These are phyloP conservation scores for Drosophila crucigera DNA, from an alignment of 2,888 invertebrate genomes.

Conservation along the genomic window DNA sequence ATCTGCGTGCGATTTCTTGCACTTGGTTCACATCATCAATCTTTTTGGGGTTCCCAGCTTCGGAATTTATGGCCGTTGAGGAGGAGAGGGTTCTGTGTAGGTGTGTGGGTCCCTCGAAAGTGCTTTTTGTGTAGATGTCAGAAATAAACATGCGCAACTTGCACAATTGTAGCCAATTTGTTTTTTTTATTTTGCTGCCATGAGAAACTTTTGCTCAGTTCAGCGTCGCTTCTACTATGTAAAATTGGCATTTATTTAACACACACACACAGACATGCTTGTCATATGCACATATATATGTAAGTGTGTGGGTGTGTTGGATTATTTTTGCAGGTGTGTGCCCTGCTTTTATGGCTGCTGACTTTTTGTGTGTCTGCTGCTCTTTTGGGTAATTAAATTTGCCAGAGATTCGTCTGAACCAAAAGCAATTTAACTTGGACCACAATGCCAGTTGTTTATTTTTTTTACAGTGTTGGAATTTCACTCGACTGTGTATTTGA, in stretches of 20 bases:
- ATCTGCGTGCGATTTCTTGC: constrained; percentile 67
- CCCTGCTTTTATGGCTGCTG: constrained; percentile 12
- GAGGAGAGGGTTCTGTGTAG: background rate
- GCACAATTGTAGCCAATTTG: constrained; percentile 68
- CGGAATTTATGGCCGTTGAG: constrained; percentile 57
- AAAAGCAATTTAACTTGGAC: constrained; percentile 1
- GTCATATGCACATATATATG: constrained; percentile 1
- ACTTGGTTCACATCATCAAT: constrained; percentile 68
- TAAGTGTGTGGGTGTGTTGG: background rate
- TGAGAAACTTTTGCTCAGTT: constrained; percentile 30
- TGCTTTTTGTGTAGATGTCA: constrained; percentile 50
- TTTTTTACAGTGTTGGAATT: background rate
- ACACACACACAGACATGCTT: constrained; percentile 21
- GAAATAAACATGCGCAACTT: constrained; percentile 52
- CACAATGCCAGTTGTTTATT: background rate
- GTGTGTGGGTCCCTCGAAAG: constrained; percentile 21
- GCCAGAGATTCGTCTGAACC: constrained; percentile 17
- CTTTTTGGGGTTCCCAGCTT: constrained; percentile 49
- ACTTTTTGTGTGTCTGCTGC: constrained; percentile 10
- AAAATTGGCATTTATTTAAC: constrained; percentile 73
- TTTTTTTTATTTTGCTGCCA: constrained; percentile 27
- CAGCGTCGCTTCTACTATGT: constrained; percentile 28
- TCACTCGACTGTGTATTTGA: background rate
- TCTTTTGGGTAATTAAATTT: constrained; percentile 57
- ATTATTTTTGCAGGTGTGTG: constrained; percentile 39